A percentile compares a stretch with the other conserved stretches of the same genome.
phyloP scores from a whole-genome alignment of 1,140 invertebrate species.

The Lordiphosa mommai region DNA sequence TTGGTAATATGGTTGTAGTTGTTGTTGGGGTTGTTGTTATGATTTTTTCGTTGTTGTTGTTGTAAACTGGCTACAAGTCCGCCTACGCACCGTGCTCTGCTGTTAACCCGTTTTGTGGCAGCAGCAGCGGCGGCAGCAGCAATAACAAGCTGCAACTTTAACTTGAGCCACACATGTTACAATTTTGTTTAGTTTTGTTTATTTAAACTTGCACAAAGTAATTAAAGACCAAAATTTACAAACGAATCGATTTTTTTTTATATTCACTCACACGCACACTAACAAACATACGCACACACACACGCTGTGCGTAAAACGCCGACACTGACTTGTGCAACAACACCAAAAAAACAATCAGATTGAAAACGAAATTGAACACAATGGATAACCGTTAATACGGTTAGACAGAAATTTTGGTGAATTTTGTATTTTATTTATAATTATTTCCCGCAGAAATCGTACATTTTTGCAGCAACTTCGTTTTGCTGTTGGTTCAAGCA shows the following conservation, averaged over 20 bases:
- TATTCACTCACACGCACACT: constrained; percentile 14
- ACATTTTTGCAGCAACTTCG: background rate
- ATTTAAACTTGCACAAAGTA: constrained; percentile 42
- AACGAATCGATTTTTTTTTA: constrained; percentile 63
- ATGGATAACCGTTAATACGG: background rate
- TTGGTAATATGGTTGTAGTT: constrained; percentile 12
- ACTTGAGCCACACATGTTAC: constrained; percentile 32
- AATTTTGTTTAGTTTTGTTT: constrained; percentile 22
- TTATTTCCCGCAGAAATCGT: background rate
- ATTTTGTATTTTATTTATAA: background rate
- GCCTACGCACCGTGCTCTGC: constrained; percentile 46
- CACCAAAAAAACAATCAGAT: background rate
- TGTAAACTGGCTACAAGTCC: constrained; percentile 60
- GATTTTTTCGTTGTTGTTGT: constrained; percentile 27
- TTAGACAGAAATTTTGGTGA: background rate
- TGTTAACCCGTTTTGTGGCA: constrained; percentile 35
- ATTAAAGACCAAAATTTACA: constrained; percentile 60
- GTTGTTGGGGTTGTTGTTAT: constrained; percentile 35
- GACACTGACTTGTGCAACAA: constrained; percentile 29
- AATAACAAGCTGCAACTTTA: constrained; percentile 15
- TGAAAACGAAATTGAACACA: background rate
- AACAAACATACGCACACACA: constrained; percentile 24
- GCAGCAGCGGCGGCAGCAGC: constrained; percentile 21
- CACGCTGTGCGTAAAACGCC: constrained; percentile 64
- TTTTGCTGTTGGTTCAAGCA: too few species aligned